Base-by-base conservation (phyloP, 2,113 vertebrate genomes). In the Puntigrus tetrazona region DNA sequence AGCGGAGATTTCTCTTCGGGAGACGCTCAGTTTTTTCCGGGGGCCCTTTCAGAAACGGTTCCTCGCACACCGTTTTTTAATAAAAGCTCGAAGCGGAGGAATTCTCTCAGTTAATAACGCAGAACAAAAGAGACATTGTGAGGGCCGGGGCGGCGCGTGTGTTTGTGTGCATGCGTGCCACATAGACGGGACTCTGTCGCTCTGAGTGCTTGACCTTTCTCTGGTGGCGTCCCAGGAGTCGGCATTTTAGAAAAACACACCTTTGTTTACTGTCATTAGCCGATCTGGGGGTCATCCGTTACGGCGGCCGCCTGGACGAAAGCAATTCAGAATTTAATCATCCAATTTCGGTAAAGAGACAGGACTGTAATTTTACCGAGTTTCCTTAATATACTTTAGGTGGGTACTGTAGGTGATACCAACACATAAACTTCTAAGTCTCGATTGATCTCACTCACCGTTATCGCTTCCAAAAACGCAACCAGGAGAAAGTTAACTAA, bases 41-140 rank as follows among this genome's bases (percentile, higher is more conserved):
- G 76, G 45, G 31, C 29, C 83, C 22, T 67, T 69, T 52, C 75
- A 13, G 20, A 69, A 83, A 85, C 6, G 69, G 63, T 57, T 87
- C 31, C 82, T 55, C 84, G 84, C 50, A 4, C 47, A 59, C 80
- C 79, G 57, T 22, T 76, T 88, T 85, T 88, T 86, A 88, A 86
- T 88, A 86, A 88, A 88, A 72, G 25, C 57, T 67, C 38, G 78
- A 84, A 88, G 47, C 27, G 0, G 25, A 85, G 84, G 87, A 88
- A 86, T 88, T 88, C 70, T 87, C 65, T 84, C 63, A 63, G 75
- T 88, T 88, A 88, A 88, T 88, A 88, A 88, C 7, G 38, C 14
- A 18, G 81, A 88, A 88, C 87, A 88, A 88, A 84, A 77, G 81
- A 13, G n/a, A 73, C 14, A 55, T 88, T 88, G 84, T 88, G 70